phyloP scores from a whole-genome alignment of 2,113 vertebrate genomes.

The Melanostigma gelatinosum region DNA sequence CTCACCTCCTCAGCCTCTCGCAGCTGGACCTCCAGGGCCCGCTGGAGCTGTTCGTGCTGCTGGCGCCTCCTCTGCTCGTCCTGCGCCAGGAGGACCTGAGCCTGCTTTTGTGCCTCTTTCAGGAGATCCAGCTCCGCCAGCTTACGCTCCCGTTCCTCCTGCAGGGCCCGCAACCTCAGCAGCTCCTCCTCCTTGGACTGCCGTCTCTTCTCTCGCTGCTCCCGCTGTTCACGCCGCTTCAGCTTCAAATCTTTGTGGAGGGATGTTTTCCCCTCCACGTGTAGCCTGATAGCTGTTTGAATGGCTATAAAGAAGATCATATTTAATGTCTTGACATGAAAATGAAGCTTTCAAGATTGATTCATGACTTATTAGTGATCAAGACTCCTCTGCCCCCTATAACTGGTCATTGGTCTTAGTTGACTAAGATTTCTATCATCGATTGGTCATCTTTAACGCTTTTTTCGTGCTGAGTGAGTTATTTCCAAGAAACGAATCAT shows the following conservation, averaged over 20 bases:
- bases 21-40: slow-evolving; percentile 89
- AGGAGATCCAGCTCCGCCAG: slow-evolving; percentile 92
- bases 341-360: neutral
- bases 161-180: slow-evolving; percentile 89
- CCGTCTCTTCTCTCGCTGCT: slow-evolving; percentile 88
- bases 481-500: neutral
- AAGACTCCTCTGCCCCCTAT: neutral
- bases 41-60: slow-evolving; percentile 93
- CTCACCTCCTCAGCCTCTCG: slow-evolving; percentile 91
- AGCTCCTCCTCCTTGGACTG: slow-evolving; percentile 91
- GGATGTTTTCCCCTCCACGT: slow-evolving; percentile 90
- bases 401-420: neutral
- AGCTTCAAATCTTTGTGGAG: slow-evolving; percentile 94
- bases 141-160: slow-evolving; percentile 93
- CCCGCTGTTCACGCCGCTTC: slow-evolving; percentile 90
- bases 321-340: neutral
- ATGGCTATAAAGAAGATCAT: slow-evolving; percentile 84
- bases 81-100: slow-evolving; percentile 88
- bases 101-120: slow-evolving; percentile 92
- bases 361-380: neutral
- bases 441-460: neutral
- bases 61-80: slow-evolving; percentile 89
- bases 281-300: slow-evolving; percentile 91
- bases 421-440: neutral
- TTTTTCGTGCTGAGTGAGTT: neutral